Base-by-base conservation (phyloP, 2,113 vertebrate species). In the Megaleporinus macrocephalus region DNA sequence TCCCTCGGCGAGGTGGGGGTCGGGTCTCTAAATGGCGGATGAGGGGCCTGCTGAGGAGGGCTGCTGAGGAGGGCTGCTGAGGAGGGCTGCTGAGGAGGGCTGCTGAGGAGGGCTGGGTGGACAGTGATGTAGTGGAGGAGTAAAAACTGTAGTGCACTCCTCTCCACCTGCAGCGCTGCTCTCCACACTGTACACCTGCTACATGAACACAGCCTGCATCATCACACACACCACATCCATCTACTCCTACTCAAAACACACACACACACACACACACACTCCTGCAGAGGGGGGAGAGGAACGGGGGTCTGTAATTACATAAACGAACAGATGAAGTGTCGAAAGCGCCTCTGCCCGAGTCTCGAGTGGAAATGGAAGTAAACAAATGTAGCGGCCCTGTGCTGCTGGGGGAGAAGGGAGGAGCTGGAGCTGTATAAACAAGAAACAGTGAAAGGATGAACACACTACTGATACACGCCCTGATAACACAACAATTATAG, bases 41-140 rank as follows among this genome's bases (percentile, higher is more conserved):
- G 49, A 41, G 14, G 70, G 57, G 1, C 27, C 18, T 78, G 41
- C 71, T 57, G 74, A 73, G 68, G 69, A 75, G 26, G 49, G 26
- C n/a, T 36, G 51, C n/a, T n/a, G n/a, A n/a, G n/a, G n/a, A n/a
- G n/a, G n/a, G n/a, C n/a, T n/a, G n/a, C n/a, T n/a, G n/a, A n/a
- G n/a, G n/a, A n/a, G n/a, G 13, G 57, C 63, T 29, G 55, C 6
- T 26, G 49, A 41, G 14, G 70, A n/a, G 57, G 1, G 22, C 18
- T 78, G 41, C 71, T 57, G 74, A 73, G 68, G 69, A 75, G 26
- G 49, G 26, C n/a, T 36, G 51, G 30, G 73, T 62, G 68, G 70
- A 84, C 72, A 82, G 27, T 59, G 80, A 80, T 80, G 70, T 57
- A 83, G 76, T 55, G 59, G 75, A 22, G 61, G 63, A 80, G 30